These are phyloP conservation scores for Pristionchus fissidentatus DNA, from an alignment of 2,888 invertebrate genomes.

Conservation along the genomic window DNA sequence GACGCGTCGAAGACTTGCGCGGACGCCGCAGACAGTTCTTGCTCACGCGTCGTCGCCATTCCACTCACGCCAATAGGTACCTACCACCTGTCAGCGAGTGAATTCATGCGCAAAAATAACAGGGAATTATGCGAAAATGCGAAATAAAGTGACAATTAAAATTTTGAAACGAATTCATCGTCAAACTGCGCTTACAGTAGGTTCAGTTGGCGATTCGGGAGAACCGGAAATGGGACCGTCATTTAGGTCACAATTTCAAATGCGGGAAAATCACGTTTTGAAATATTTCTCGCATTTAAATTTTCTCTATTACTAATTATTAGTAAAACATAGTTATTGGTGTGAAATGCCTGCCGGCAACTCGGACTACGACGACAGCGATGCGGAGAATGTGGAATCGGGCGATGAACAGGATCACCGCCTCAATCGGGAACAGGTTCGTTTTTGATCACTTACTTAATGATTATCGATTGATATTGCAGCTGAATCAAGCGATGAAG, in stretches of 20 bases:
- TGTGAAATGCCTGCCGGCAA: neutral
- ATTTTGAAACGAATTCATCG: neutral
- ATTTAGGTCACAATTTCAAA: neutral
- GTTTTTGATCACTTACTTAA: too few relatives aligned
- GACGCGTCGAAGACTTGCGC: neutral
- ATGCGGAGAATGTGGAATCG: neutral
- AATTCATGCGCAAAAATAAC: constrained; percentile 4
- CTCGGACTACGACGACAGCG: neutral
- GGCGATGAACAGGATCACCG: neutral
- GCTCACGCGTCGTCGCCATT: neutral
- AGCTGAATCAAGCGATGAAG: neutral
- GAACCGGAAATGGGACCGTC: neutral
- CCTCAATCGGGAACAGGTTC: constrained; percentile 14
- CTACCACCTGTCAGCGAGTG: constrained; percentile 14
- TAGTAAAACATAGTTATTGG: neutral
- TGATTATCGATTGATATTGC: neutral
- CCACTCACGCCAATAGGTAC: neutral
- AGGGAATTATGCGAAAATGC: neutral
- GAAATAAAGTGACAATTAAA: neutral
- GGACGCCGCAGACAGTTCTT: neutral
- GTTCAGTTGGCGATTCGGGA: neutral
- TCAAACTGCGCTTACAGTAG: constrained; percentile 26
- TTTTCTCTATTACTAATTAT: neutral
- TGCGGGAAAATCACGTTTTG: neutral
- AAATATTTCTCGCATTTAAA: neutral